These are phyloP conservation scores for Pelagia noctiluca DNA, from an alignment of 30 jellyfish, hydroid and myxozoan species.

Conservation along the genomic window DNA sequence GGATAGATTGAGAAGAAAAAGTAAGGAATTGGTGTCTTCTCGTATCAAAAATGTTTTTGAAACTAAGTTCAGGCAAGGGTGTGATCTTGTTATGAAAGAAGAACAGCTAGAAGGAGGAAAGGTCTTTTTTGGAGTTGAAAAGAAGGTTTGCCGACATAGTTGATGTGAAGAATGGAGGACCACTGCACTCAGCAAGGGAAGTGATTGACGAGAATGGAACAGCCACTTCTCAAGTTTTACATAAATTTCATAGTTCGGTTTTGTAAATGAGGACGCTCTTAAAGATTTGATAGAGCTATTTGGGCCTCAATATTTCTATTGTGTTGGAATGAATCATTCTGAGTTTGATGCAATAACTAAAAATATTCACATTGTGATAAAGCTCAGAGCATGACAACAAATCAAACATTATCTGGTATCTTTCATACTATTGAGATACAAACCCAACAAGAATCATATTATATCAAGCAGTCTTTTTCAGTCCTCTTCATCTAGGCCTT, in stretches of 20 bases:
- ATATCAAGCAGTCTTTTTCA: no score
- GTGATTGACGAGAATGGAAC: not conserved
- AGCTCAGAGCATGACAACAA: no score
- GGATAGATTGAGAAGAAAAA: not conserved
- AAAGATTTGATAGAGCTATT: not conserved
- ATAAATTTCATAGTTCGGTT: not conserved
- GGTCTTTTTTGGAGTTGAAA: not conserved
- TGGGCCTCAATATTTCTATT: not conserved
- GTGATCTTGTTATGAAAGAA: not conserved
- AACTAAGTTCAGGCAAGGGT: not conserved
- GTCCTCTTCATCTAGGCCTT: no score
- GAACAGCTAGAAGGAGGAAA: not conserved
- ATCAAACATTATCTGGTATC: no score
- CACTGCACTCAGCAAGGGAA: slow-evolving; percentile 4
- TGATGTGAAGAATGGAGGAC: slow-evolving; percentile 1
- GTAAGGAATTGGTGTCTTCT: not conserved
- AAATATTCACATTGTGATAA: slow-evolving; percentile 5
- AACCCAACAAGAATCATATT: no score
- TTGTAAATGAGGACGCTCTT: not conserved
- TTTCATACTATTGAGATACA: no score
- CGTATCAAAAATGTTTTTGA: not conserved
- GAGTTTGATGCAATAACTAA: not conserved
- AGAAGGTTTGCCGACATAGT: slow-evolving; percentile 8
- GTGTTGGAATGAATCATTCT: not conserved
- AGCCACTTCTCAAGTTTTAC: slow-evolving; percentile 5